A percentile compares a stretch with the other conserved stretches of the same genome.
phyloP scores from a whole-genome alignment of 2,888 invertebrate species.

The Acrocyrtus sp. region DNA sequence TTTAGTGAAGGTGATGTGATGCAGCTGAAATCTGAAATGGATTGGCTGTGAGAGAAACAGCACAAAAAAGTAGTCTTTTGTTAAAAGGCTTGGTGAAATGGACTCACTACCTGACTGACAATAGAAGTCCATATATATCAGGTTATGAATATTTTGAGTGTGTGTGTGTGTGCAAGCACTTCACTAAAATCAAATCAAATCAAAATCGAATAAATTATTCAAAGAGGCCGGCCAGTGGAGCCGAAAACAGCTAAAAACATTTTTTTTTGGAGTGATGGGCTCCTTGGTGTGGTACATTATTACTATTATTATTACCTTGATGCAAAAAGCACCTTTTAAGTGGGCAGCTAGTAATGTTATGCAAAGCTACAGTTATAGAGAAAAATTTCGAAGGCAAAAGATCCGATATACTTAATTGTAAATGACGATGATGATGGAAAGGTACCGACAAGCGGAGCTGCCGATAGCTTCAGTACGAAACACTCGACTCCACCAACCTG shows the following conservation, averaged over 20 bases:
- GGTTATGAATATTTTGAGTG: constrained; percentile 16
- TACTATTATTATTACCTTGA: constrained; percentile 40
- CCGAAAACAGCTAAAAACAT: constrained; percentile 46
- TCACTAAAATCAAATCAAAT: constrained; percentile 57
- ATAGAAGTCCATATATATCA: background rate
- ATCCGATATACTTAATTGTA: no score
- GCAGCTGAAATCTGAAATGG: no score
- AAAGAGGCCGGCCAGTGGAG: constrained; percentile 48
- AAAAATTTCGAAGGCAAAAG: no score
- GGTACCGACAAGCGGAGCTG: no score
- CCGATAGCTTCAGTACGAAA: no score
- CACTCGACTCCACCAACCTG: no score
- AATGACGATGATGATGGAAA: no score
- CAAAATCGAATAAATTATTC: constrained; percentile 58
- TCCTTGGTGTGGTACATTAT: constrained; percentile 47
- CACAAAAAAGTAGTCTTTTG: constrained; percentile 8
- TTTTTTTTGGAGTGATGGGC: no score
- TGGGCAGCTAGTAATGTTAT: constrained; percentile 13
- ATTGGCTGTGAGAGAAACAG: constrained; percentile 5
- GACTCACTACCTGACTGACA: background rate
- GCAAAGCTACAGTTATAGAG: no score
- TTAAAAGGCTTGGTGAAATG: constrained; percentile 42
- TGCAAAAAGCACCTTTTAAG: constrained; percentile 43
- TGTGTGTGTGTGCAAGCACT: constrained; percentile 33
- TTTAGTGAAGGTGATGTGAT: no score